These are phyloP conservation scores for Venturia canescens DNA, from an alignment of 1,140 invertebrate species.

Conservation along the genomic window DNA sequence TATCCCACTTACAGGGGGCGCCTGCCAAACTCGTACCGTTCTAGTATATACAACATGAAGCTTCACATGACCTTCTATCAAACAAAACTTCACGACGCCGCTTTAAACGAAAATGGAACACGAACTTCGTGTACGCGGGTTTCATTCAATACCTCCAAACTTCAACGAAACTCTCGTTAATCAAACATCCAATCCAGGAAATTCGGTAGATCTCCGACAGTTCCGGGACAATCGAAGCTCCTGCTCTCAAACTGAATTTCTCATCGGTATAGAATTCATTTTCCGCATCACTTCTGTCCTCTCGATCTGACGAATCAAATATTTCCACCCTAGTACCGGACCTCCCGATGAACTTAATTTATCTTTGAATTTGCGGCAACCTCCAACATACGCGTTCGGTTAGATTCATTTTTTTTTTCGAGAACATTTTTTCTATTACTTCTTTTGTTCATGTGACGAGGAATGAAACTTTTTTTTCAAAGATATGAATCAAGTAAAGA, in stretches of 20 bases:
- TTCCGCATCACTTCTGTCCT: background rate
- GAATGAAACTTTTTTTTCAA: conserved; percentile 1
- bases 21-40: background rate
- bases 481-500: background rate
- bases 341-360: conserved; percentile 2
- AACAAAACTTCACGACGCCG: background rate
- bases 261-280: conserved; percentile 4
- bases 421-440: background rate
- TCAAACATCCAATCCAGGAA: conserved; percentile 28
- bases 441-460: background rate
- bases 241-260: background rate
- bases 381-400: background rate
- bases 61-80: background rate
- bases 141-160: background rate
- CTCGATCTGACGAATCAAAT: conserved; percentile 23
- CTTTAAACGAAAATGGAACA: background rate
- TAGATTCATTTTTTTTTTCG: background rate
- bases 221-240: conserved; percentile 23
- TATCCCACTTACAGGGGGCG: background rate
- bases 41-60: background rate
- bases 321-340: background rate
- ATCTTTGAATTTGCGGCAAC: conserved; percentile 15
- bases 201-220: conserved; percentile 11
- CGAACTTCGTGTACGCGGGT: background rate
- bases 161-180: conserved; percentile 30